Evolutionary conservation across 2,113 vertebrate species (phyloP), one percentile per base, ranked within the genome.

Genomic region (Cinclus cinclus): DNA sequence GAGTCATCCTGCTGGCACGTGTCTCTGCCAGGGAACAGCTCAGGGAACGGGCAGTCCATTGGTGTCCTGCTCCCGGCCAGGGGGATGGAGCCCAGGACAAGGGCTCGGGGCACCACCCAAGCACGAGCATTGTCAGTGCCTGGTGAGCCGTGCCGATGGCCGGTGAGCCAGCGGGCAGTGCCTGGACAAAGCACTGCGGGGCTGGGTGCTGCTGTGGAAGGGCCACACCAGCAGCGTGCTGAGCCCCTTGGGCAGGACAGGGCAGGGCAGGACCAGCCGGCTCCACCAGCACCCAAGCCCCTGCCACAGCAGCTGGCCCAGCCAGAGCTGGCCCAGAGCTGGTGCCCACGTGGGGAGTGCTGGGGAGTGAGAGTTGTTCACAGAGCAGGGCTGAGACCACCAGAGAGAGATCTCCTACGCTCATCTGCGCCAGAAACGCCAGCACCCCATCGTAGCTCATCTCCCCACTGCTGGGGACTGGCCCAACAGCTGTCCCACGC

Each of bases 321-420:
- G 58, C 6, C 6, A 37, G 1, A 44, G 44, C 35, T 42, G 42
- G 15, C 3, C 5, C 4, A 10, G 30, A 25, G n/a, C 23, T 6
- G 16, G 8, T 15, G 27, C 68, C 9, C n/a, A 0, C 0, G 0
- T 4, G 18, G 49, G 49, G 31, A 28, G 23, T 0, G 4, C 13
- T 35, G 58, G 12, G 18, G 49, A 89, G 23, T 1, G 0, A 23
- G 75, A 27, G 4, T 0, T 56, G 59, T 23, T 31, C 22, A 6
- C 7, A 8, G 17, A 11, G 20, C 15, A 4, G 28, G 11, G 20
- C 41, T 62, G 89, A 92, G 33, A 42, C 49, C 23, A 1, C 11
- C 9, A 1, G 28, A 42, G 46, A 31, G 41, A 55, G 19, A 23
- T 53, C 44, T 1, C 0, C 76, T 3, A 8, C 3, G 0, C 62